Conservation (phyloP, 2,113 vertebrate species). For the Lasiurus cinereus region DNA sequence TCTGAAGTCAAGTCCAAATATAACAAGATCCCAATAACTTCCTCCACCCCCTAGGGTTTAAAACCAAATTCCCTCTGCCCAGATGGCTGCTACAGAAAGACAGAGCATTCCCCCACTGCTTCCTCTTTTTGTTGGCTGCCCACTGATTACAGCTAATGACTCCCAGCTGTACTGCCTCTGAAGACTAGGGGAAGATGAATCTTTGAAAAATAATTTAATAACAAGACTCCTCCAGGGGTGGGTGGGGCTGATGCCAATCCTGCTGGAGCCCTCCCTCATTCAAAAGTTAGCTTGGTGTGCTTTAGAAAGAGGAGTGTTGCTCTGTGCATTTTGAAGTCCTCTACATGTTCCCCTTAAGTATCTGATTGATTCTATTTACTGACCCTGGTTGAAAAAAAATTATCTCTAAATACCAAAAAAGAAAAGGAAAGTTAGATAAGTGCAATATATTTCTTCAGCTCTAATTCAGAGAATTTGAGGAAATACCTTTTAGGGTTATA, state of each 20-base stretch:
- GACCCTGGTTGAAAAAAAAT: background rate
- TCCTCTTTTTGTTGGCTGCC: constrained; percentile 80
- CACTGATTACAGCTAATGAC: constrained; percentile 84
- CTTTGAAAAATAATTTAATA: constrained; percentile 84
- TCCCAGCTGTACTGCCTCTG: constrained; percentile 82
- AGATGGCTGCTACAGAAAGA: constrained; percentile 82
- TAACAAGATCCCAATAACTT: constrained; percentile 78
- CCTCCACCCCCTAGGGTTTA: constrained; percentile 77
- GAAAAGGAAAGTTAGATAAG: background rate
- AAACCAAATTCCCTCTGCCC: constrained; percentile 81
- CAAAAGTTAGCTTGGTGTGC: constrained; percentile 39
- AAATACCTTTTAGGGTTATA: background rate
- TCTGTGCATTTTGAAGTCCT: background rate
- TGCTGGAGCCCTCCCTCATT: constrained; percentile 52
- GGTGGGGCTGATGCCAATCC: constrained; percentile 73
- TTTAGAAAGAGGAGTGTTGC: background rate
- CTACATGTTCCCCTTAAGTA: background rate
- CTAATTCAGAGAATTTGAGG: background rate
- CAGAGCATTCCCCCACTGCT: constrained; percentile 79
- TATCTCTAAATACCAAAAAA: constrained; percentile 9
- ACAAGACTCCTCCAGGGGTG: constrained; percentile 76
- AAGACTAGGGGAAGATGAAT: constrained; percentile 77
- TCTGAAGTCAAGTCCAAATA: constrained; percentile 84
- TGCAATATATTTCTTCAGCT: background rate
- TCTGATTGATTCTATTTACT: background rate